A percentile compares a stretch with the other conserved stretches of the same genome.
phyloP scores from a whole-genome alignment of 2,797 vertebrate genomes.

The Poecilia wingei region DNA sequence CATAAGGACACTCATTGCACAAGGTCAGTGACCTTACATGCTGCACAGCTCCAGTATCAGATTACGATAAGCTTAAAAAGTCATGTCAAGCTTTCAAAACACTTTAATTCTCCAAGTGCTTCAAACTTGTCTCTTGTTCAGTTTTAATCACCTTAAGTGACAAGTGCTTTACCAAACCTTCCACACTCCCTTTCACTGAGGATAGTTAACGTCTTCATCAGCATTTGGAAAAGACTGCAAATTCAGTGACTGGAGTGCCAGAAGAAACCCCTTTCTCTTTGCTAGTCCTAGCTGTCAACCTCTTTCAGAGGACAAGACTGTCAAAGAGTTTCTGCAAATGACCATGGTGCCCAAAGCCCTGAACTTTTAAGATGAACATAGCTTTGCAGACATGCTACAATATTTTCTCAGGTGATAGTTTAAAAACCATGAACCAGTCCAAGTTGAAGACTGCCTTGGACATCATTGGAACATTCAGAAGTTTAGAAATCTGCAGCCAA shows the following conservation, averaged over 20 bases:
- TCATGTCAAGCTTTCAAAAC: slow-evolving; percentile 29
- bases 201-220: slow-evolving; percentile 30
- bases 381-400: not conserved
- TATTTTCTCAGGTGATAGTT: not conserved
- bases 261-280: slow-evolving; percentile 2
- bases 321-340: not conserved
- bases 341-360: not conserved
- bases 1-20: slow-evolving; percentile 22
- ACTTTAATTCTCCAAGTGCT: slow-evolving; percentile 25
- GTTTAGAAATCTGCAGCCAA: no score
- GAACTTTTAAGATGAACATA: not conserved
- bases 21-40: slow-evolving; percentile 32
- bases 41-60: slow-evolving; percentile 30
- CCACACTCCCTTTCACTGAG: slow-evolving; percentile 34
- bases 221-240: slow-evolving; percentile 37
- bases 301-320: not conserved
- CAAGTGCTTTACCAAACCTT: slow-evolving; percentile 32
- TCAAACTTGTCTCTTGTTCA: slow-evolving; percentile 24
- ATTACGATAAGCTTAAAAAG: slow-evolving; percentile 14
- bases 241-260: not conserved
- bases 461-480: no score
- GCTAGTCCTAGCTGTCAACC: not conserved
- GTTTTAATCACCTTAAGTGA: slow-evolving; percentile 31
- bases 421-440: no score
- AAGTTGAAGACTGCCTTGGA: no score